These are phyloP conservation scores for Epistrophe grossulariae DNA, from an alignment of 2,888 invertebrate genomes.

Conservation along the genomic window DNA sequence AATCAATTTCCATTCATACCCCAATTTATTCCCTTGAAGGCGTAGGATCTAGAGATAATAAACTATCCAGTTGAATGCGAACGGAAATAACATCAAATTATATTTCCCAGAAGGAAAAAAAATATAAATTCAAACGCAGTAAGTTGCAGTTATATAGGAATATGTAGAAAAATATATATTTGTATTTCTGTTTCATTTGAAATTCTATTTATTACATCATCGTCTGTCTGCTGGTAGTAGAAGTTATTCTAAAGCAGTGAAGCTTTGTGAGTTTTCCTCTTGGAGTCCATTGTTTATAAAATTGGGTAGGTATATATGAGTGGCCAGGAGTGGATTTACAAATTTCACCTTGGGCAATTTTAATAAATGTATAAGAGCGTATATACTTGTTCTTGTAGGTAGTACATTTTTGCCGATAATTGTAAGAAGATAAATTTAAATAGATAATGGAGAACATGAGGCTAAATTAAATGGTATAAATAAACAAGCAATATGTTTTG, in stretches of 20 bases:
- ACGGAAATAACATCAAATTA: slow-evolving; percentile 15
- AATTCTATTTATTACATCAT: slow-evolving; percentile 58
- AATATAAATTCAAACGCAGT: background rate
- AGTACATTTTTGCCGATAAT: too few species aligned
- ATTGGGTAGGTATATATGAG: too few species aligned
- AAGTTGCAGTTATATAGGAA: too few species aligned
- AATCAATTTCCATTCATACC: slow-evolving; percentile 15
- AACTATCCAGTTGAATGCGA: slow-evolving; percentile 6
- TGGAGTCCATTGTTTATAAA: background rate
- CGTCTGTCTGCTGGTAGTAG: slow-evolving; percentile 28
- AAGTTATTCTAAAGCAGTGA: background rate
- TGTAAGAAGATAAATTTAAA: too few species aligned
- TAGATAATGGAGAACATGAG: too few species aligned
- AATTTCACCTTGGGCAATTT: too few species aligned
- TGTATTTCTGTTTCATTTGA: slow-evolving; percentile 32
- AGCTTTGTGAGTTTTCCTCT: background rate
- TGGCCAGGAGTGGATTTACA: background rate
- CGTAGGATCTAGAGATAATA: background rate
- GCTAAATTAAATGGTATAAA: too few species aligned
- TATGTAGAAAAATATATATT: background rate
- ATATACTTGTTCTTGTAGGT: too few species aligned
- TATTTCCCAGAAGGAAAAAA: background rate
- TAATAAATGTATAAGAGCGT: too few species aligned
- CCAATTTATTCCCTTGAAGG: background rate
- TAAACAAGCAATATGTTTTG: too few species aligned